Evolutionary conservation across 2,797 vertebrate genomes (phyloP).

Genomic region (Ptychadena robeensis): DNA sequence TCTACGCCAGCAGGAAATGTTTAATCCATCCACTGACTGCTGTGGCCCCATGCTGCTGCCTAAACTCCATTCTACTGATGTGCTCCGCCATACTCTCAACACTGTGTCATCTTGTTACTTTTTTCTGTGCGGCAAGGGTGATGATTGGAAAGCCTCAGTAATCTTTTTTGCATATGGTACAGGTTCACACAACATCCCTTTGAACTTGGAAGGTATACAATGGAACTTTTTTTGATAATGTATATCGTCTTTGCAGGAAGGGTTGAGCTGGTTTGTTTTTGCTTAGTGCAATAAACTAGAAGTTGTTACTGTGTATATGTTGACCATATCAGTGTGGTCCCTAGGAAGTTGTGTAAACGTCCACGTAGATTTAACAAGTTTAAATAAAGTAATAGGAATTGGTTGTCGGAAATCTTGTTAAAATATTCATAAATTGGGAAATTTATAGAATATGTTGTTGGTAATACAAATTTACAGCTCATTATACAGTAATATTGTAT

Average conservation of each 20-base stretch:
- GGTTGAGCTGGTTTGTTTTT: neutral
- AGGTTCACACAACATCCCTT: slow-evolving; percentile 4
- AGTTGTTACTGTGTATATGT: neutral
- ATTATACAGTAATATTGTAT: no score
- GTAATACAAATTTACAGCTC: no score
- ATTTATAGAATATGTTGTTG: no score
- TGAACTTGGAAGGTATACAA: neutral
- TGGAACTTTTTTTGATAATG: neutral
- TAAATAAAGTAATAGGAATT: neutral
- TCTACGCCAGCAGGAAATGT: slow-evolving; percentile 53
- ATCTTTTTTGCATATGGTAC: slow-evolving; percentile 41
- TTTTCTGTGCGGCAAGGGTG: slow-evolving; percentile 28
- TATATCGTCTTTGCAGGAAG: slow-evolving; percentile 17
- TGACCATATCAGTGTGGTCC: neutral
- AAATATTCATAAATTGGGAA: no score
- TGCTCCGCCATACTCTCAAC: slow-evolving; percentile 16
- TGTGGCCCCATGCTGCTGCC: slow-evolving; percentile 46
- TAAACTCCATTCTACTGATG: slow-evolving; percentile 14
- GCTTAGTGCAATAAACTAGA: neutral
- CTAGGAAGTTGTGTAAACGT: neutral
- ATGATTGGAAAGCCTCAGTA: slow-evolving; percentile 21
- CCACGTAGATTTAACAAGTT: neutral
- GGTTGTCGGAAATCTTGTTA: no score
- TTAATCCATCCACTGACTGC: slow-evolving; percentile 41
- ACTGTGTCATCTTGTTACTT: slow-evolving; percentile 22